Conservation (phyloP, 2,797 vertebrate species). For the Aphelocoma californica region DNA sequence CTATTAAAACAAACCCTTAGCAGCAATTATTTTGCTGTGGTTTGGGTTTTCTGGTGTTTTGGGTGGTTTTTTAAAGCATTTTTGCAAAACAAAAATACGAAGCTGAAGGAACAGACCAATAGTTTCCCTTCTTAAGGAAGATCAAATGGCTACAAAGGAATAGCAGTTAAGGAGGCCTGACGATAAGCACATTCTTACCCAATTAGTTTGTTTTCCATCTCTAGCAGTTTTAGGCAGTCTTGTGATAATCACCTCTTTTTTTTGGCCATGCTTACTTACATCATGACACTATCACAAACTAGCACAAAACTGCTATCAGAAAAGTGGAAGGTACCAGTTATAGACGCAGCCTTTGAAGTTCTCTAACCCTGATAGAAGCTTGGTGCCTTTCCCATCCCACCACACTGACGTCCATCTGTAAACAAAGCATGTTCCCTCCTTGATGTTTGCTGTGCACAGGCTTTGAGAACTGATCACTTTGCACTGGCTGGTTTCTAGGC, state of each 20-base stretch:
- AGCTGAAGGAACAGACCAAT: not conserved
- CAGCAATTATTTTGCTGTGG: not conserved
- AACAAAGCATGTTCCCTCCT: not conserved
- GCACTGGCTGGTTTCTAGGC: not conserved
- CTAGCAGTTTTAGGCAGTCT: not conserved
- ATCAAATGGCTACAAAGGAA: not conserved
- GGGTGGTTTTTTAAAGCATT: not conserved
- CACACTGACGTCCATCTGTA: accelerated
- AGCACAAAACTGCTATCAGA: not conserved
- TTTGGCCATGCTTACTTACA: not conserved
- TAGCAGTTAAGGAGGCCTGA: not conserved
- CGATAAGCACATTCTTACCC: not conserved
- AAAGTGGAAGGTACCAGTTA: not conserved
- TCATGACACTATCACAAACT: not conserved
- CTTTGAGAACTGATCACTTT: not conserved
- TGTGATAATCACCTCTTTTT: not conserved
- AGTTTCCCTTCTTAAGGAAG: not conserved
- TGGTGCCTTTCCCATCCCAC: not conserved
- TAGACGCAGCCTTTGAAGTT: not conserved
- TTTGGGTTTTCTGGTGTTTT: not conserved
- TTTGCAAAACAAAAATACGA: not conserved
- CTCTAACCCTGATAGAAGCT: not conserved
- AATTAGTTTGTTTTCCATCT: not conserved
- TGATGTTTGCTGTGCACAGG: accelerated
- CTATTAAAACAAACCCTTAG: not conserved